Conservation (phyloP, 2,888 invertebrate species). For the Nemurella pictetii region DNA sequence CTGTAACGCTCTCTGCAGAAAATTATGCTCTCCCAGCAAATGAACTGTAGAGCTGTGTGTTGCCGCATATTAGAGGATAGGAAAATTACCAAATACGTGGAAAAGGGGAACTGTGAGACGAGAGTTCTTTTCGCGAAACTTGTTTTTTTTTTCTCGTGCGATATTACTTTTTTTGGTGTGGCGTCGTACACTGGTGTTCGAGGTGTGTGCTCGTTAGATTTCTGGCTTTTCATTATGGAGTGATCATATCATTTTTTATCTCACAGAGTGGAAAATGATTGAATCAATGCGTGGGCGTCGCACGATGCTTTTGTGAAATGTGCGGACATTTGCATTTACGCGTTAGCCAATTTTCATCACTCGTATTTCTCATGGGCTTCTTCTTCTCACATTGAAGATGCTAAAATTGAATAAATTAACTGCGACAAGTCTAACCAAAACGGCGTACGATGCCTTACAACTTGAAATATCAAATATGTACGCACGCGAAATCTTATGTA, state of each 20-base stretch:
- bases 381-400: not conserved
- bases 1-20: too few species aligned
- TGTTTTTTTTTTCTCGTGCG: not conserved
- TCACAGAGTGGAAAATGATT: not conserved
- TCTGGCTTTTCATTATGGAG: not conserved
- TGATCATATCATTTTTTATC: not conserved
- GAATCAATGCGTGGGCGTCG: not conserved
- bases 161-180: too few species aligned
- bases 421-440: not conserved
- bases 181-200: too few species aligned
- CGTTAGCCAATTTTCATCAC: not conserved
- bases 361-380: not conserved
- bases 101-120: not conserved
- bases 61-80: not conserved
- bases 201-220: not conserved
- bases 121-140: not conserved
- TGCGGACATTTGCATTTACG: not conserved
- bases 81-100: not conserved
- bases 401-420: not conserved
- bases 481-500: too few species aligned
- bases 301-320: not conserved
- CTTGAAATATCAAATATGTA: not conserved
- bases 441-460: not conserved
- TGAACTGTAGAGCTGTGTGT: too few species aligned
- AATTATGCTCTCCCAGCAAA: too few species aligned